Evolutionary conservation across 2,888 invertebrate species (phyloP), one percentile per base, ranked within the genome.

Genomic region (Amblyjoppa fuscipennis): DNA sequence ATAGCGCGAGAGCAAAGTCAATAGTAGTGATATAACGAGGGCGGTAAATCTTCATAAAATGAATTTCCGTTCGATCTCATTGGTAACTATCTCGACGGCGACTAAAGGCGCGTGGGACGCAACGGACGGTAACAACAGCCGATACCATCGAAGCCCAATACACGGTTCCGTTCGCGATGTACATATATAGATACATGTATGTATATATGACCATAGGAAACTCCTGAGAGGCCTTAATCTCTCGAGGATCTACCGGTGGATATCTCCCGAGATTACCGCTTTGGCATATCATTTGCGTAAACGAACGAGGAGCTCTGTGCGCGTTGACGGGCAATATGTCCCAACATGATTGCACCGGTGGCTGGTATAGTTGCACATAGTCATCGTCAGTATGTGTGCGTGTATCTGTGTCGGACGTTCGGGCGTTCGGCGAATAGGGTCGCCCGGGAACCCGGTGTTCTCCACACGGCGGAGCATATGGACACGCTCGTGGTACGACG

Each of bases 291-390:
- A 93, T 93, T 93, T 93, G 92, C 88, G 91, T 88, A 91, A 93
- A 94, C 91, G 93, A 93, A 94, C 91, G 93, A 93, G 91, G 91
- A 88, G 89, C 89, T 91, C 89, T 87, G 88, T 86, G 85, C 91
- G 90, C 90, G 93, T 92, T 93, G 93, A 93, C 93, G 93, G 93
- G 93, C 92, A 92, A 94, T 94, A 93, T 93, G 93, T 93, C 92
- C 90, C 88, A 84, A 88, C 89, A 89, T 89, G 88, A 89, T 89
- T 89, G 88, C 87, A 81, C 71, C 80, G 81, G 38, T 77, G 79
- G 84, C 84, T 84, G 41, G 71, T 68, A 76, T 25, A 59, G 59
- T 59, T 51, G 13, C 31, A 74, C 45, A 74, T 51, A 66, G 28
- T 66, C 64, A 34, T 51, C 25, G 28, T 51, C 25, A 16, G 59